Base-by-base conservation (phyloP, 2,113 vertebrate species). In the Dicrurus megarhynchus region DNA sequence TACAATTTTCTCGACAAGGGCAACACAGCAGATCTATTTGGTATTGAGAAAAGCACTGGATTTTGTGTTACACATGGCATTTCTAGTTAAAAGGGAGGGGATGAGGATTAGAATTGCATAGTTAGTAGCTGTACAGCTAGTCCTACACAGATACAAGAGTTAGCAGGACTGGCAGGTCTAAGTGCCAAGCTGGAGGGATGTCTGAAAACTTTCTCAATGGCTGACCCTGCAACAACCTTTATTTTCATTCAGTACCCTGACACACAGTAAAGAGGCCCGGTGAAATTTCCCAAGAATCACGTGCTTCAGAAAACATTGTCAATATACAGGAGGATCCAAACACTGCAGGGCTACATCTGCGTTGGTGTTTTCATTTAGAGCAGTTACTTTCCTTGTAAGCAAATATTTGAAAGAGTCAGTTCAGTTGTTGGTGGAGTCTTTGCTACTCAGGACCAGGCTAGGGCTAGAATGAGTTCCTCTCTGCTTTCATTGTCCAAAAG, bases 1-100 rank as follows among this genome's bases (percentile, higher is more conserved):
- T 92, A 64, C 2, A 3, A 52, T 71, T 90, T 93, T 63, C 91
- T 49, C 87, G 86, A 87, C 91, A 89, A 55, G 69, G 27, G 17
- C 59, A 37, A 37, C 28, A 37, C 30, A 33, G 16, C 56, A 89
- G 60, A 84, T 84, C 17, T 83, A 37, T 49, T 33, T 88, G 70
- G 7, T 56, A 37, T 3, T 75, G 82, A 91, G 44, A 75, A 79
- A 81, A 93, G 30, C 52, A 26, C 15, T 18, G 56, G 35, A n/a
- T 68, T 84, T 78, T 55, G 42, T 64, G 44, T 64, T 82, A n/a
- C 22, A 89, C 0, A 0, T 46, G 74, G 22, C 44, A 89, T 60
- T 82, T 57, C 32, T 56, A 52, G 53, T 88, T 60, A 50, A 52
- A 87, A 71, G 15, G 56, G 42, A 89, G 42, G 67, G 33, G 13